These are phyloP conservation scores for Rostratula benghalensis DNA, from an alignment of 2,113 vertebrate genomes.

Conservation along the genomic window DNA sequence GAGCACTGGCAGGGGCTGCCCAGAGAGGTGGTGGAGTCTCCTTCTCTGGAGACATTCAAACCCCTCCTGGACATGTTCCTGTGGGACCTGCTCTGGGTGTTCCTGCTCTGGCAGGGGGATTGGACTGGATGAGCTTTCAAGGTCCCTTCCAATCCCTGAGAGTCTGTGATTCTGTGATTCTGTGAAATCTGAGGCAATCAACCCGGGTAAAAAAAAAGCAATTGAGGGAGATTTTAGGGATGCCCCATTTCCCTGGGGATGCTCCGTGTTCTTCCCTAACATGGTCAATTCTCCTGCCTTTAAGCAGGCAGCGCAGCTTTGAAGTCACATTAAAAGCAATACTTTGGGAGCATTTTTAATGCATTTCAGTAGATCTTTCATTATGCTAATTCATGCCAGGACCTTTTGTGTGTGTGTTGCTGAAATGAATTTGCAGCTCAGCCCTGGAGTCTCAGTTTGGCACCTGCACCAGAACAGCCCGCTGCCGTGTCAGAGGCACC, in stretches of 20 bases:
- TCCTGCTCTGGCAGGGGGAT: no score
- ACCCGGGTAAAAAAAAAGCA: rapidly evolving
- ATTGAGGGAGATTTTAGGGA: not conserved
- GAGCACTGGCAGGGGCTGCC: no score
- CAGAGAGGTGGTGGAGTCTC: no score
- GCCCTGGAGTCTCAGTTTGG: not conserved
- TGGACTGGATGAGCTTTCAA: no score
- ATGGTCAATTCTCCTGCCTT: not conserved
- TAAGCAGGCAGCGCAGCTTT: rapidly evolving
- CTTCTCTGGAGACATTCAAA: no score
- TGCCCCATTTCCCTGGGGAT: not conserved
- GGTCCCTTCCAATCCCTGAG: no score
- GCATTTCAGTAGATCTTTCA: not conserved
- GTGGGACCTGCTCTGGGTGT: no score
- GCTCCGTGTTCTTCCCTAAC: not conserved
- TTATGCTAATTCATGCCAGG: not conserved
- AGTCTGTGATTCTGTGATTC: no score
- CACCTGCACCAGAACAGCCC: not conserved
- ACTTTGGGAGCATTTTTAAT: not conserved
- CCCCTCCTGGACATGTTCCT: no score
- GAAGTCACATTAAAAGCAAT: not conserved
- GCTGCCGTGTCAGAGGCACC: no score
- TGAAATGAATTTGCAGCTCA: not conserved
- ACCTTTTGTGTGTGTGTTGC: not conserved
- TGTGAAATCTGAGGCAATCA: not conserved